phyloP scores from a whole-genome alignment of 2,797 vertebrate genomes.

The Aulostomus chinensis region DNA sequence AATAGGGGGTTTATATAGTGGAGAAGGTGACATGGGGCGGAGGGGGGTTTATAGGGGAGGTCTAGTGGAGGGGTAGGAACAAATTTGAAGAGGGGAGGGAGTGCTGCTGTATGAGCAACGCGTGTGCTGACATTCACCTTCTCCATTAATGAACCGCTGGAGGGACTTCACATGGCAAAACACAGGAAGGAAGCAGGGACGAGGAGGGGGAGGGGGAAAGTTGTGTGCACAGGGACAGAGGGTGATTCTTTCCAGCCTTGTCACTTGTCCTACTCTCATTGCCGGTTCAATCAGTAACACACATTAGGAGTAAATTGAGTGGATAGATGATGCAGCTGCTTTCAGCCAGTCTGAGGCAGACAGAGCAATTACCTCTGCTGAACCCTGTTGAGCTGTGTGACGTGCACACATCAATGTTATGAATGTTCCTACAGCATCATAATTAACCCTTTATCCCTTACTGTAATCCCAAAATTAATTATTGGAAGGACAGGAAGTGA shows the following conservation, averaged over 20 bases:
- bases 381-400: constrained; percentile 53
- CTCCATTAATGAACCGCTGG: constrained; percentile 62
- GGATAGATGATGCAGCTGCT: constrained; percentile 70
- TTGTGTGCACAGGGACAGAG: constrained; percentile 31
- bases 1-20: constrained; percentile 8
- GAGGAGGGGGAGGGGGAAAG: constrained; percentile 28
- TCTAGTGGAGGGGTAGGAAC: background rate
- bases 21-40: constrained; percentile 30
- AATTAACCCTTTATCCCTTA: too few relatives aligned
- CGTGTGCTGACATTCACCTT: constrained; percentile 60
- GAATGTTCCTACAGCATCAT: constrained; percentile 11
- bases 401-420: constrained; percentile 24
- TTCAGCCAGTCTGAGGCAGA: constrained; percentile 48
- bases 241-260: constrained; percentile 42
- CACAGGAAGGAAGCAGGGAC: constrained; percentile 57
- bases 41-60: background rate
- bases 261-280: constrained; percentile 57
- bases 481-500: too few relatives aligned
- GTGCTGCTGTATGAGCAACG: constrained; percentile 37
- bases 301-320: constrained; percentile 71
- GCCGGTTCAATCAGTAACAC: constrained; percentile 70
- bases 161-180: constrained; percentile 55
- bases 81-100: constrained; percentile 23
- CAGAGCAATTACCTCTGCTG: constrained; percentile 51
- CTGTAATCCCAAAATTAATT: too few relatives aligned